phyloP scores from a whole-genome alignment of 2,113 vertebrate species.

The Neodontobutis hainanensis region DNA sequence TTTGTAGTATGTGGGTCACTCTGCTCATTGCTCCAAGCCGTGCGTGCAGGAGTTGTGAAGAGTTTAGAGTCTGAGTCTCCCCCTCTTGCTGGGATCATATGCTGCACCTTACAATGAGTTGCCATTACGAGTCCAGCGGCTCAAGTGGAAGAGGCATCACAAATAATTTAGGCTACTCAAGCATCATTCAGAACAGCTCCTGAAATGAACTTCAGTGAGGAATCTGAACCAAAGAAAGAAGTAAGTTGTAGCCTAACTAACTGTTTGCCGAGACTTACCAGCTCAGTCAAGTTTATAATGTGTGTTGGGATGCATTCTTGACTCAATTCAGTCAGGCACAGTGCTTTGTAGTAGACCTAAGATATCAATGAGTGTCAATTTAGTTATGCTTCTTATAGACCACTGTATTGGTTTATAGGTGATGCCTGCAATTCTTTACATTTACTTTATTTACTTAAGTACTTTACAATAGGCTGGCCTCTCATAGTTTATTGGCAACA shows the following conservation, averaged over 20 bases:
- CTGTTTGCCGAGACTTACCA: too few species aligned
- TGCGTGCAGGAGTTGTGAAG: slow-evolving; percentile 25
- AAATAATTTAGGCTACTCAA: slow-evolving; percentile 1
- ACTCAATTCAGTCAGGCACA: too few species aligned
- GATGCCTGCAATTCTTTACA: too few species aligned
- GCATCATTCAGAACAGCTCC: not conserved
- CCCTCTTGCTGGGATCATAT: slow-evolving; percentile 32
- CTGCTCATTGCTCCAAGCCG: not conserved
- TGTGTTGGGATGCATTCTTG: too few species aligned
- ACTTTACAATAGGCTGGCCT: too few species aligned
- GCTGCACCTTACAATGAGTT: slow-evolving; percentile 47
- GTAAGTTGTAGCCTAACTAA: slow-evolving; percentile 38
- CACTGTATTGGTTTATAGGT: too few species aligned
- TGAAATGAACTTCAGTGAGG: slow-evolving; percentile 50
- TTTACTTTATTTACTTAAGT: too few species aligned
- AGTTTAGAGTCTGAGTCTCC: slow-evolving; percentile 17
- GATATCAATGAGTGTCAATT: too few species aligned
- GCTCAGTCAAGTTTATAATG: not conserved
- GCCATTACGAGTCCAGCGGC: slow-evolving; percentile 2
- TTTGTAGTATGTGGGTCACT: slow-evolving; percentile 23
- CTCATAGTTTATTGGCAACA: too few species aligned
- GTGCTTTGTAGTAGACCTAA: too few species aligned
- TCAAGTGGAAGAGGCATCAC: slow-evolving; percentile 18
- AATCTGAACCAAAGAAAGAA: slow-evolving; percentile 31
- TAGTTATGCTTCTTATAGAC: too few species aligned